Base-by-base conservation (phyloP, 2,888 invertebrate genomes). In the Micoletzkya japonica region DNA sequence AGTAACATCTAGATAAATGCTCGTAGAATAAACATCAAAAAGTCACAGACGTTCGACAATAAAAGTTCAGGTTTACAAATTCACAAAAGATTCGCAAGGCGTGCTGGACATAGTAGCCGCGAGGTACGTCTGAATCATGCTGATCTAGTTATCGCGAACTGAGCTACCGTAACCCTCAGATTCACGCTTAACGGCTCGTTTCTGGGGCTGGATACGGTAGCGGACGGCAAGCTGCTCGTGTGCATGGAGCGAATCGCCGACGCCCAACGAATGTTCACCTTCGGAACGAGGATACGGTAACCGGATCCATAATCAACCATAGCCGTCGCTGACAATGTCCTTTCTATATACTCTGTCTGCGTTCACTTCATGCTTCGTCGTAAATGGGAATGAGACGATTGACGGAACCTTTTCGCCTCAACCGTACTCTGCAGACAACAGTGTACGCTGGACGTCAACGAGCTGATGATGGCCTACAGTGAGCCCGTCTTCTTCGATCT, bases 401-500 rank as follows among this genome's bases (percentile, higher is more conserved):
- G n/a, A n/a, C n/a, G n/a, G n/a, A n/a, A n/a, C n/a, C n/a, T n/a
- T n/a, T 56, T 10, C 24, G n/a, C 26, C 56, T 20, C 7, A 20
- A 56, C 56, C 14, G 44, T 61, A 59, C 24, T 24, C 24, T 88
- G 86, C 73, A 36, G 64, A 3, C 76, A 81, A 49, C 30, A 36
- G 4, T 80, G 80, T 70, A 36, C 70, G 32, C 20, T 77, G 34
- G 30, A 49, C 24, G 50, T 80, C 24, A 54, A 52, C 4, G 76
- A 80, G 37, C 52, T 79, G 26, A 56, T 61, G 24, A 34, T 54
- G 28, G 39, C 17, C n/a, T 26, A 69, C 3, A 54, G 60, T n/a
- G 69, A 76, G 20, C 71, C 74, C 20, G 20, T 75, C 2, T 90
- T 90, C 84, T 87, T 88, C 74, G 89, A 89, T 74, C 87, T 90